Evolutionary conservation across 2,888 invertebrate genomes (phyloP).

Genomic region (Coecobrya sp.): DNA sequence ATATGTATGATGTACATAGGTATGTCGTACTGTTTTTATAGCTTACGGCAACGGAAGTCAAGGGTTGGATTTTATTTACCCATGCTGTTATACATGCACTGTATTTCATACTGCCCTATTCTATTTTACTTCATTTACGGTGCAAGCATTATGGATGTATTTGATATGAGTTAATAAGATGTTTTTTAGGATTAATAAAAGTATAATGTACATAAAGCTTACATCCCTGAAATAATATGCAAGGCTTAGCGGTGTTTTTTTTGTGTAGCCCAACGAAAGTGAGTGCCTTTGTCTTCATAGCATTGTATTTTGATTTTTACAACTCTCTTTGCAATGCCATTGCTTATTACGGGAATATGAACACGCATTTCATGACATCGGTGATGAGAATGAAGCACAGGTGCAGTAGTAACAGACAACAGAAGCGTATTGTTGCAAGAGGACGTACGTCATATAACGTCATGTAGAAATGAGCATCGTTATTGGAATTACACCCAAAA

Average conservation of each 20-base stretch:
- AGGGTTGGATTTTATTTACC: slow-evolving; percentile 79
- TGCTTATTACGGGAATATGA: slow-evolving; percentile 29
- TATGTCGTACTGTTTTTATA: slow-evolving; percentile 24
- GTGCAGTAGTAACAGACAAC: background rate
- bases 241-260: background rate
- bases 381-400: background rate
- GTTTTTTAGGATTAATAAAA: background rate
- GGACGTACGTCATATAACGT: slow-evolving; percentile 25
- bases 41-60: slow-evolving; percentile 86
- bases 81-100: background rate
- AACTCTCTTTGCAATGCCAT: background rate
- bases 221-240: slow-evolving; percentile 41
- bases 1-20: background rate
- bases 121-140: background rate
- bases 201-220: background rate
- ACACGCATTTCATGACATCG: slow-evolving; percentile 7
- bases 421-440: slow-evolving; percentile 34
- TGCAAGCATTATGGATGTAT: background rate
- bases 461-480: background rate
- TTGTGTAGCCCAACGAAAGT: background rate
- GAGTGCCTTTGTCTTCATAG: slow-evolving; percentile 28
- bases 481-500: slow-evolving; percentile 8
- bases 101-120: background rate
- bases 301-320: slow-evolving; percentile 42
- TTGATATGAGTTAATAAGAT: background rate